Conservation (phyloP, 2,888 invertebrate genomes). For the Dryococelus australis region DNA sequence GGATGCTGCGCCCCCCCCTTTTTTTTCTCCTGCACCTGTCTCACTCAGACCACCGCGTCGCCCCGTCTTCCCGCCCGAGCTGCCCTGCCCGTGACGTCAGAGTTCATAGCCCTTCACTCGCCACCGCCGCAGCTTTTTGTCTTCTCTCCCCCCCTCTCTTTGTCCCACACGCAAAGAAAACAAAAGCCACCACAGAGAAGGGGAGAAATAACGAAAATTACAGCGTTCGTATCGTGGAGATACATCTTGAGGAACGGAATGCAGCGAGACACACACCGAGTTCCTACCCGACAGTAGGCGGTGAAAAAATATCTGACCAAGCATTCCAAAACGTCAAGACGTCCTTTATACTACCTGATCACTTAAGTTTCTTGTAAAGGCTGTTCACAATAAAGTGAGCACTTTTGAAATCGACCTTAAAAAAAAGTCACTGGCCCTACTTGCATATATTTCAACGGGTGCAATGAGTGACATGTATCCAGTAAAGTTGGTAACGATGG, state of each 20-base stretch:
- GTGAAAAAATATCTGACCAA: no score
- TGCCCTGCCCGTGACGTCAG: neutral
- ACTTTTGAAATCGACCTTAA: no score
- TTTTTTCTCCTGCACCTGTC: neutral
- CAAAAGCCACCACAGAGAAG: neutral
- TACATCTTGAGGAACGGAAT: neutral
- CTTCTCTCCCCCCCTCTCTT: neutral
- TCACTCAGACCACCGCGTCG: neutral
- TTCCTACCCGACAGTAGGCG: no score
- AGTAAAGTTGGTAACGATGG: no score
- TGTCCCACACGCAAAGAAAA: neutral
- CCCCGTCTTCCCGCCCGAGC: neutral
- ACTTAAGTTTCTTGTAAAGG: no score
- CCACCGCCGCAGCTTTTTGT: neutral
- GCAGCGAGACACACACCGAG: neutral
- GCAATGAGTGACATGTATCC: no score
- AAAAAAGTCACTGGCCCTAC: no score
- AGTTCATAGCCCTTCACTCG: conserved; percentile 30
- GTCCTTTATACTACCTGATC: no score
- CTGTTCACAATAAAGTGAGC: no score
- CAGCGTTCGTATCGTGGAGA: neutral
- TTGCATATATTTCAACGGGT: no score
- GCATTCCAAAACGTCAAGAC: no score
- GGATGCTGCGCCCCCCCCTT: conserved; percentile 31
- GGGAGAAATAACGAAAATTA: neutral